These are phyloP conservation scores for Sylvia borin DNA, from an alignment of 2,797 vertebrate genomes.

Conservation along the genomic window DNA sequence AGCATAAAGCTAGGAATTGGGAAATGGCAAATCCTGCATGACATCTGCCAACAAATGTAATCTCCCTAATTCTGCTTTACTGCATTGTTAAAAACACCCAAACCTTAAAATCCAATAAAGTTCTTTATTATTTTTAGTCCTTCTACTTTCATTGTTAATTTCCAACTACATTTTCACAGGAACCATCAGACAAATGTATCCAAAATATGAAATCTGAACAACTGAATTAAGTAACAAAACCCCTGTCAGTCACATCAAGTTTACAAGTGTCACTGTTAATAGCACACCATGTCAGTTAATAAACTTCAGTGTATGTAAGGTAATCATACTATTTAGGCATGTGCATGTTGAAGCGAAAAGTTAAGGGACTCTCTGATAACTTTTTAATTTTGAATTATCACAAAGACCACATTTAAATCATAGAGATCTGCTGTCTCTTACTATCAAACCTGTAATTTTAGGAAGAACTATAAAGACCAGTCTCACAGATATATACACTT, in stretches of 20 bases:
- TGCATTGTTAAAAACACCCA: background rate
- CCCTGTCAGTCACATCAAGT: background rate
- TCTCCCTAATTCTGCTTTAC: background rate
- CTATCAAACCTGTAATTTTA: background rate
- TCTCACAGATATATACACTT: background rate
- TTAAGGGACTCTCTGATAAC: background rate
- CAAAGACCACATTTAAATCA: background rate
- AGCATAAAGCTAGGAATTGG: background rate
- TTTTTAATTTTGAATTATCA: background rate
- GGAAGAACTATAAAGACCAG: background rate
- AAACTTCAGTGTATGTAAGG: background rate
- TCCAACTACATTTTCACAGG: background rate
- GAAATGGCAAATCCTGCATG: background rate
- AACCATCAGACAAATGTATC: background rate
- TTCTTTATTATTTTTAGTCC: background rate
- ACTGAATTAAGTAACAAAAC: slow-evolving; percentile 57
- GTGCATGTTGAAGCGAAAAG: background rate
- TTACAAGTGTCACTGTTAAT: slow-evolving; percentile 45
- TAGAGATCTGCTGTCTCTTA: background rate
- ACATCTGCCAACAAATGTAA: background rate
- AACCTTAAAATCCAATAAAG: background rate
- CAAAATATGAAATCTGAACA: slow-evolving; percentile 1
- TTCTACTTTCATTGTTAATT: background rate
- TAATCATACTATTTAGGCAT: background rate
- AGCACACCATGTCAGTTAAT: background rate